These are phyloP conservation scores for Nyctibius grandis DNA, from an alignment of 2,797 vertebrate species.

Conservation along the genomic window DNA sequence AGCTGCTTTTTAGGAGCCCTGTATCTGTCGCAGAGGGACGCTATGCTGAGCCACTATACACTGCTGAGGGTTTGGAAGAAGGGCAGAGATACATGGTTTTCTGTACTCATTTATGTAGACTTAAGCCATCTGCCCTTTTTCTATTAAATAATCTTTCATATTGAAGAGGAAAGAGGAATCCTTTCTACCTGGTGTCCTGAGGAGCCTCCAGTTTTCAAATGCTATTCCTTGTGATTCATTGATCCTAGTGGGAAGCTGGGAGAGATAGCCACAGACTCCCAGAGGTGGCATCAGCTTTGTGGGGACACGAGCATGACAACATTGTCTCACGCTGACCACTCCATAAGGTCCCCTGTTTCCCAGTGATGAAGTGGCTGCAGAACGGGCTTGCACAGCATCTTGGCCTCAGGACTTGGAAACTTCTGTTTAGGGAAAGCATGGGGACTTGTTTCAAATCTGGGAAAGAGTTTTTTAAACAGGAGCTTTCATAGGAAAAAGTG, in stretches of 20 bases:
- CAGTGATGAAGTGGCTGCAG: neutral
- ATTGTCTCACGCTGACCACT: neutral
- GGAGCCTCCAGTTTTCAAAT: neutral
- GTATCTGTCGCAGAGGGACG: neutral
- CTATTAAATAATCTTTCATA: neutral
- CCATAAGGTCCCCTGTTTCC: neutral
- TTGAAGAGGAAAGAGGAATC: neutral
- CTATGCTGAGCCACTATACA: accelerated
- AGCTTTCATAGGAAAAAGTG: neutral
- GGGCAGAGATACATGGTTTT: neutral
- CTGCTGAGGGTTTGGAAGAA: neutral
- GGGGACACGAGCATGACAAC: accelerated
- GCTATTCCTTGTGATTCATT: neutral
- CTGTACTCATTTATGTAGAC: neutral
- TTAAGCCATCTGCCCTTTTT: neutral
- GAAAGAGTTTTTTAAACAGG: neutral
- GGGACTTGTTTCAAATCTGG: neutral
- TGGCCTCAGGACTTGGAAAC: neutral
- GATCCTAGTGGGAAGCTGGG: neutral
- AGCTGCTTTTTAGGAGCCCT: neutral
- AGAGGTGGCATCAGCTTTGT: neutral
- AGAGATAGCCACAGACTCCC: neutral
- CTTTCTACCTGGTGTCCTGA: neutral
- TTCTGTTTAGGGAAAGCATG: neutral
- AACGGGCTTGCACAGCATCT: neutral